These are phyloP conservation scores for Zaprionus nigranus DNA, from an alignment of 1,140 invertebrate genomes.

Conservation along the genomic window DNA sequence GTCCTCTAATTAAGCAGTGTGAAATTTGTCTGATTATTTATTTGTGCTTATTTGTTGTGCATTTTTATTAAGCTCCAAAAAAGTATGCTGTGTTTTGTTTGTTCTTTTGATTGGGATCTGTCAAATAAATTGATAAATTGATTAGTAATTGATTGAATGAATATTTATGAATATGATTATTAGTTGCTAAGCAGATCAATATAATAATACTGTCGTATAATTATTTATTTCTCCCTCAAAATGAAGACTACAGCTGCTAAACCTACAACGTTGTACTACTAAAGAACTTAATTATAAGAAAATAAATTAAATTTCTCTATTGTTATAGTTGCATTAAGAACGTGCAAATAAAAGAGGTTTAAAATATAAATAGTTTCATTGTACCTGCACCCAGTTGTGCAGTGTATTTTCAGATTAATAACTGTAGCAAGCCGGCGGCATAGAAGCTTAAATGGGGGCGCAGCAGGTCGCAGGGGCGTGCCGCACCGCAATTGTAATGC, in stretches of 20 bases:
- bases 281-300: no score
- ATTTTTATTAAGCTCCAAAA: constrained; percentile 29
- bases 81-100: constrained; percentile 34
- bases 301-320: no score
- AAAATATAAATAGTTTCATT: neutral
- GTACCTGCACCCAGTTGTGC: neutral
- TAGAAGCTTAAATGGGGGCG: constrained; percentile 36
- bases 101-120: neutral
- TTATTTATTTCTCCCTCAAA: no score
- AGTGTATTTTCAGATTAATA: constrained; percentile 74
- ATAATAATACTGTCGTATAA: no score
- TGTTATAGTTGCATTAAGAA: no score
- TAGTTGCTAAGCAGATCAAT: no score
- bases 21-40: neutral
- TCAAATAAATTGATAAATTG: neutral
- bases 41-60: neutral
- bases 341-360: no score
- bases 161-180: no score
- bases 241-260: no score
- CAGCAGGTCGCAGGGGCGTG: constrained; percentile 37
- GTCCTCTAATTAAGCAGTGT: neutral
- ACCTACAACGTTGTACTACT: no score
- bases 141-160: no score
- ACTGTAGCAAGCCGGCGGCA: constrained; percentile 66
- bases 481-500: constrained; percentile 68